These are phyloP conservation scores for Indri indri DNA, from an alignment of 2,113 vertebrate genomes.

Conservation along the genomic window DNA sequence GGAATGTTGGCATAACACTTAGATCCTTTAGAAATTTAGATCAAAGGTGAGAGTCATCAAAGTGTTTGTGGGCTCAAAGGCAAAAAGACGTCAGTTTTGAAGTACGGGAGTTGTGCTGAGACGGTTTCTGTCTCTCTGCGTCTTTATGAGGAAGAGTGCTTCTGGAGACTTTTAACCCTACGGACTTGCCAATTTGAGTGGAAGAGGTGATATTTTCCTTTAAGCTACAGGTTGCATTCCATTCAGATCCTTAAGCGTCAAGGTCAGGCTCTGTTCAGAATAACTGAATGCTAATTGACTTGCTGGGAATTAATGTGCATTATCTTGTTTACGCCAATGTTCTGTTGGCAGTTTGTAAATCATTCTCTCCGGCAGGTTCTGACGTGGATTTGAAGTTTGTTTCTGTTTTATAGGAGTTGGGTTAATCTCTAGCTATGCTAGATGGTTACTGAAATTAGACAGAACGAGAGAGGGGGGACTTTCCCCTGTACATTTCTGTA, in stretches of 20 bases:
- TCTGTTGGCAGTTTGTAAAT: constrained; percentile 66
- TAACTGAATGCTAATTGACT: constrained; percentile 61
- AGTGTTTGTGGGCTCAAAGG: constrained; percentile 56
- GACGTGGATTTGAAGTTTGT: constrained; percentile 12
- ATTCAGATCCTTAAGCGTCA: constrained; percentile 50
- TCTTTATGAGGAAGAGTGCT: constrained; percentile 10
- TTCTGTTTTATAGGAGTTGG: constrained; percentile 61
- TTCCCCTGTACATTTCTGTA: background rate
- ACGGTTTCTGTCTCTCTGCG: background rate
- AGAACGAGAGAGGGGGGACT: background rate
- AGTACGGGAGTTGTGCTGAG: background rate
- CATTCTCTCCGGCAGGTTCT: background rate
- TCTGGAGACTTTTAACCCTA: background rate
- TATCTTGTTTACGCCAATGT: constrained; percentile 62
- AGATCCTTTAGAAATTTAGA: constrained; percentile 55
- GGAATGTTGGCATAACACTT: constrained; percentile 4
- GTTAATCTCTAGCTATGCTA: background rate
- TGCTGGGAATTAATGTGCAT: constrained; percentile 38
- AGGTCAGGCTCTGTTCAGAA: constrained; percentile 61
- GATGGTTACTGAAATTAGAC: constrained; percentile 6
- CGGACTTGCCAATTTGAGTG: background rate
- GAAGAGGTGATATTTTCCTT: constrained; percentile 44
- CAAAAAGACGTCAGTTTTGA: constrained; percentile 20
- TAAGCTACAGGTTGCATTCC: constrained; percentile 46
- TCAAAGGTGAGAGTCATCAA: constrained; percentile 61